phyloP scores from a whole-genome alignment of 2,888 invertebrate genomes.

The Dasypogon diadema region DNA sequence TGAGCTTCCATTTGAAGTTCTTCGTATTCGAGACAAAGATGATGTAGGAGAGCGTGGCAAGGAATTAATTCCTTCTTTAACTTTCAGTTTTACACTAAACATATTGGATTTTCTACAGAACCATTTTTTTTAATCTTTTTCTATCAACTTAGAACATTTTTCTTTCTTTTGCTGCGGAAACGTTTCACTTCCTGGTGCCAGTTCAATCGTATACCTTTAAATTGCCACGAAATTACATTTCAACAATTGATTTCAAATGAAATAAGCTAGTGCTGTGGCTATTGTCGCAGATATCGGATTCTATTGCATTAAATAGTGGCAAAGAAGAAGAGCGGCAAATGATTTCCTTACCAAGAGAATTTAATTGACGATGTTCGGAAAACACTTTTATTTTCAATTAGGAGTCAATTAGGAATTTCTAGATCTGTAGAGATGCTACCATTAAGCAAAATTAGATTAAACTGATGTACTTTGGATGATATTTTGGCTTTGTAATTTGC shows the following conservation, averaged over 20 bases:
- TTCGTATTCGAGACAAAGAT: slow-evolving; percentile 53
- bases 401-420: slow-evolving; percentile 34
- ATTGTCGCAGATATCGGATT: slow-evolving; percentile 16
- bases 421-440: neutral
- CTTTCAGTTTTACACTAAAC: slow-evolving; percentile 69
- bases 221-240: slow-evolving; percentile 33
- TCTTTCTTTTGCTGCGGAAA: slow-evolving; percentile 11
- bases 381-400: slow-evolving; percentile 31
- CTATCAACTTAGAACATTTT: neutral
- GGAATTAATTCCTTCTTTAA: slow-evolving; percentile 67
- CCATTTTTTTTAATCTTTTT: slow-evolving; percentile 13
- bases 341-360: slow-evolving; percentile 28
- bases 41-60: slow-evolving; percentile 62
- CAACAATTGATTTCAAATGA: slow-evolving; percentile 39
- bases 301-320: neutral
- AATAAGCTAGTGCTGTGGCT: slow-evolving; percentile 14
- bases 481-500: neutral
- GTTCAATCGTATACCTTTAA: slow-evolving; percentile 10
- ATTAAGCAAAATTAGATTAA: no score
- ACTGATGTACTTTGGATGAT: no score
- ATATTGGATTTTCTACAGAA: slow-evolving; percentile 58
- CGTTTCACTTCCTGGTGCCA: neutral
- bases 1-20: slow-evolving; percentile 63
- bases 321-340: slow-evolving; percentile 11
- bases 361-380: slow-evolving; percentile 29